Evolutionary conservation across 92 coral and sea anemone genomes (phyloP), one percentile per base, ranked within the genome.

Genomic region (Zoanthus solanderi): DNA sequence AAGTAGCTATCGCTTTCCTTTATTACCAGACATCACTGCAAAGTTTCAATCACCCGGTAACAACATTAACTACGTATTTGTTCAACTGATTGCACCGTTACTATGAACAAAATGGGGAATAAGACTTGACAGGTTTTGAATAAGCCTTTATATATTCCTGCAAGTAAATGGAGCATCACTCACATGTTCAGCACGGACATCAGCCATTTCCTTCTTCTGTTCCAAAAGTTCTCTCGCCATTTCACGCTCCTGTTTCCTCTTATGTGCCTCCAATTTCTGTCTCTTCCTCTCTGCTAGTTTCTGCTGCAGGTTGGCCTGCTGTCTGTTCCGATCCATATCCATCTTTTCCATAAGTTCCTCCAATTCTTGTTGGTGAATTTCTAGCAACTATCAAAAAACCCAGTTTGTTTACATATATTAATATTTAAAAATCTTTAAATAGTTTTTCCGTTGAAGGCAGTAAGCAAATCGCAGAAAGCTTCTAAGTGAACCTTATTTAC

Each of bases 271-370:
- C 84, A 95, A 89, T 63, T 81, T 96, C 76, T 93, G 96, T 88
- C 91, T 92, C 88, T 91, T 95, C 86, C 91, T 92, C 66, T 97
- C 99, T 44, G 95, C 92, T 47, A 97, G 90, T 88, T 95, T 95
- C 80, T 92, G 94, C 54, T 91, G 96, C 82, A 97, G 83, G 79
- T 91, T 94, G 9, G 98, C 90, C 15, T 90, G 94, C 72, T 97
- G 99, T 30, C 99, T 89, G 73, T 88, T 93, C n/a, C 93, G 95
- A 72, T 97, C 98, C n/a, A 91, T 87, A 82, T 97, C 99, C 74
- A 97, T 88, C 90, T 97, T 95, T 72, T 97, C 99, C 92, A 97
- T 85, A 17, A 96, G 94, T 65, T 97, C 98, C 32, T 97, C 99
- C 16, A 97, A 85, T 73, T 97, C 99, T 84, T 95, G 97, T 78